Evolutionary conservation across 1,140 invertebrate genomes (phyloP), one percentile per base, ranked within the genome.

Genomic region (Drosophila bifasciata): DNA sequence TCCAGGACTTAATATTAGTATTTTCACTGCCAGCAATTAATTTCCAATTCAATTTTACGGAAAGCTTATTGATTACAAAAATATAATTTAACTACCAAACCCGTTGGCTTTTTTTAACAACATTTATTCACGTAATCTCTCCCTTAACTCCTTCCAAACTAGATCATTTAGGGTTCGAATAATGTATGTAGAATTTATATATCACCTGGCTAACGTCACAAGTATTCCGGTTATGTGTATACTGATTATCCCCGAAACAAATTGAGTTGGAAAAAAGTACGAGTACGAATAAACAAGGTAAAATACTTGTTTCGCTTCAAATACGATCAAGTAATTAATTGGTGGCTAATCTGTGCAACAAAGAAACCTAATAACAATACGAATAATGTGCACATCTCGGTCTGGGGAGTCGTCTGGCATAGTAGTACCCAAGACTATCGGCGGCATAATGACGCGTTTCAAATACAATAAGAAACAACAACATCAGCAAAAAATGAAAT

Each of bases 231-330:
- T 66, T 75, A 32, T 13, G 2, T 17, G 16, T 53, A 19, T 40
- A 68, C n/a, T n/a, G n/a, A n/a, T 16, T 48, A 36, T 13, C 9
- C 28, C 16, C 45, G 48, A 67, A 64, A 66, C 66, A 25, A 23
- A 55, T 46, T 46, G 17, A 23, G 21, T 28, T 43, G 8, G 28
- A 28, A 39, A n/a, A n/a, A n/a, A n/a, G n/a, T n/a, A n/a, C n/a
- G 57, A 52, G 60, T 48, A 61, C 50, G 32, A 48, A 53, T 15
- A 60, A 72, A 40, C 19, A 36, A 53, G 11, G 40, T n/a, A 16
- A 76, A 67, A 80, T 76, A 77, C 79, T 77, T 61, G 78, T 80
- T 79, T 79, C 40, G 51, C 74, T 69, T 57, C 43, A 68, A 68
- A 75, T 68, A 74, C 41, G 49, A 67, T 60, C 68, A 59, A 57